phyloP scores from a whole-genome alignment of 2,888 invertebrate species.

The Geotrupes spiniger region DNA sequence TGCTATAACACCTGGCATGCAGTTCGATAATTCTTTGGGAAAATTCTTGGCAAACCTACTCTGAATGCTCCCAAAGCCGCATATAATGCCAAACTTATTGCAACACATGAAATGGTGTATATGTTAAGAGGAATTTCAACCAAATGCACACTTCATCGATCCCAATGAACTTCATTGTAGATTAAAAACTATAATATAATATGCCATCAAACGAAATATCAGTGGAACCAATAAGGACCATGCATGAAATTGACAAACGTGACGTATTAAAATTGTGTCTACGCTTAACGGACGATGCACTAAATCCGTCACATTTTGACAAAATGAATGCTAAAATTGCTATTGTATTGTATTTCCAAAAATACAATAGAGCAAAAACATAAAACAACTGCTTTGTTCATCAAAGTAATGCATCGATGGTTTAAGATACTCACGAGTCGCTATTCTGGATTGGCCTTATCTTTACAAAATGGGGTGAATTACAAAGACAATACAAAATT shows the following conservation, averaged over 20 bases:
- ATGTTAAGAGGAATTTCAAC: no score
- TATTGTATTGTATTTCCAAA: no score
- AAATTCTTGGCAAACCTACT: constrained; percentile 7
- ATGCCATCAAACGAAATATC: not conserved
- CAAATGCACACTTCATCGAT: not conserved
- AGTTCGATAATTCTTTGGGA: constrained; percentile 1
- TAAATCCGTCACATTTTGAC: no score
- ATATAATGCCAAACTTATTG: not conserved
- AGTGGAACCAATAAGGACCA: constrained; percentile 1
- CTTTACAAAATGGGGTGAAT: not conserved
- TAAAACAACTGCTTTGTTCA: not conserved
- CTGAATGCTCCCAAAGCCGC: not conserved
- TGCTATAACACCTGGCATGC: constrained; percentile 8
- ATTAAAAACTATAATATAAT: not conserved
- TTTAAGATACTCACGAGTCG: not conserved
- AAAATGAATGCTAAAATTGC: no score
- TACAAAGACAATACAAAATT: not conserved
- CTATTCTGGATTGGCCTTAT: constrained; percentile 1
- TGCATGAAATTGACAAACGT: no score
- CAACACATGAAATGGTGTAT: constrained; percentile 1
- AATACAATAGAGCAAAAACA: not conserved
- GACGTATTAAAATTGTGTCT: no score
- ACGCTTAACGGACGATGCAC: no score
- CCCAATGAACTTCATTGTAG: not conserved
- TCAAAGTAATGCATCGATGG: not conserved